Conservation (phyloP, 2,113 vertebrate species). For the Silurus asotus region DNA sequence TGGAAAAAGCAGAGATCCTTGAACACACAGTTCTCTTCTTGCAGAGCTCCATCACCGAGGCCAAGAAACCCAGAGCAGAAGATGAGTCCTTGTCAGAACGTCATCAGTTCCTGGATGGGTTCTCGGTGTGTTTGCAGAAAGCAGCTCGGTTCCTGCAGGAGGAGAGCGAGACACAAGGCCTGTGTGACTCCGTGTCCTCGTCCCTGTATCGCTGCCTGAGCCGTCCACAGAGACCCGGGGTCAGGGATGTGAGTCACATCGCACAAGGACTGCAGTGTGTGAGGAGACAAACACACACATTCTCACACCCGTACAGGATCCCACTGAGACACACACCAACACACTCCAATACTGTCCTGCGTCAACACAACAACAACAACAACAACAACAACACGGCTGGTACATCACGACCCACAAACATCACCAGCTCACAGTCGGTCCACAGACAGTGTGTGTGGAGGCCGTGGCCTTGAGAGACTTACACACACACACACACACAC, state of each 20-base stretch:
- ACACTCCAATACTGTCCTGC: background rate
- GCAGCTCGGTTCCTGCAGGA: constrained; percentile 63
- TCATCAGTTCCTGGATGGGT: constrained; percentile 61
- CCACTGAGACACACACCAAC: constrained; percentile 4
- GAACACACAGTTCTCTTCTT: constrained; percentile 74
- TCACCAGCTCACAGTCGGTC: background rate
- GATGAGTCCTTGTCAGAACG: constrained; percentile 36
- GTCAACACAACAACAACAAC: background rate
- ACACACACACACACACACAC: constrained; percentile 26
- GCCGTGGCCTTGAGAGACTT: constrained; percentile 49
- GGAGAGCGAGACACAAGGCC: constrained; percentile 52
- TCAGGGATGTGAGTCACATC: background rate
- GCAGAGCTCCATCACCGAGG: constrained; percentile 38
- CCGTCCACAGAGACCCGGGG: background rate
- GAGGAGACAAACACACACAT: background rate
- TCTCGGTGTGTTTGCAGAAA: constrained; percentile 66
- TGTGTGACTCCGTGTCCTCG: constrained; percentile 39
- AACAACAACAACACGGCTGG: background rate
- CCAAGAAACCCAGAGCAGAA: constrained; percentile 14
- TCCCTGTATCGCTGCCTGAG: constrained; percentile 27
- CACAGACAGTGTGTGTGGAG: constrained; percentile 43
- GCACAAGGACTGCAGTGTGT: background rate
- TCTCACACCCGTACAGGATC: background rate
- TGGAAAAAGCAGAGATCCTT: constrained; percentile 84
- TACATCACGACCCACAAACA: background rate